Conservation (phyloP, 2,113 vertebrate genomes). For the Ranitomeya imitator region DNA sequence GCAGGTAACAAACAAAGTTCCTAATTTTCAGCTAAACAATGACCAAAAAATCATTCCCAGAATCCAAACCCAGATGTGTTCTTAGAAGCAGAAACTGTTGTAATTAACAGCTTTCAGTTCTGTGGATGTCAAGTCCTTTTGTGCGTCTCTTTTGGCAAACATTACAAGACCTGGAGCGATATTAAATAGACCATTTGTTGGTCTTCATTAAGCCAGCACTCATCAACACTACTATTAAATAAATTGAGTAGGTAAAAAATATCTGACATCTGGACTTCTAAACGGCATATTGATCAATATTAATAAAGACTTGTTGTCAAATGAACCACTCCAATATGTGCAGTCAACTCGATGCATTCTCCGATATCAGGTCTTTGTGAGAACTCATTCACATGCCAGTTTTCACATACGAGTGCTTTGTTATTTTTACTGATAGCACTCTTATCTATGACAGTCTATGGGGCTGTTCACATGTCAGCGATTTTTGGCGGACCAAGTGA, state of each 20-base stretch:
- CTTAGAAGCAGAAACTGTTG: slow-evolving; percentile 67
- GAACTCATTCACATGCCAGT: too few species aligned
- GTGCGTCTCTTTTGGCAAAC: slow-evolving; percentile 74
- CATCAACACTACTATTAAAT: slow-evolving; percentile 75
- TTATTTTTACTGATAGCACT: too few species aligned
- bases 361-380: background rate
- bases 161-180: slow-evolving; percentile 70
- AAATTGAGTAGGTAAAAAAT: slow-evolving; percentile 67
- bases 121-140: slow-evolving; percentile 72
- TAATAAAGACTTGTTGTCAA: slow-evolving; percentile 71
- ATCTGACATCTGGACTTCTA: slow-evolving; percentile 74
- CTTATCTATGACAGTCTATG: too few species aligned
- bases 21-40: slow-evolving; percentile 28
- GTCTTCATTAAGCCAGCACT: slow-evolving; percentile 76
- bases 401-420: too few species aligned
- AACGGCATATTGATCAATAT: slow-evolving; percentile 75
- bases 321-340: slow-evolving; percentile 74
- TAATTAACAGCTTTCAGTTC: slow-evolving; percentile 77
- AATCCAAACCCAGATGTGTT: slow-evolving; percentile 42
- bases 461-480: too few species aligned
- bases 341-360: slow-evolving; percentile 51
- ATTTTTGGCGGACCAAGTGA: too few species aligned
- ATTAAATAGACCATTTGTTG: slow-evolving; percentile 81
- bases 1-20: slow-evolving; percentile 19
- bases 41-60: slow-evolving; percentile 57